These are phyloP conservation scores for Eupithecia exiguata DNA, from an alignment of 2,888 invertebrate species.

Conservation along the genomic window DNA sequence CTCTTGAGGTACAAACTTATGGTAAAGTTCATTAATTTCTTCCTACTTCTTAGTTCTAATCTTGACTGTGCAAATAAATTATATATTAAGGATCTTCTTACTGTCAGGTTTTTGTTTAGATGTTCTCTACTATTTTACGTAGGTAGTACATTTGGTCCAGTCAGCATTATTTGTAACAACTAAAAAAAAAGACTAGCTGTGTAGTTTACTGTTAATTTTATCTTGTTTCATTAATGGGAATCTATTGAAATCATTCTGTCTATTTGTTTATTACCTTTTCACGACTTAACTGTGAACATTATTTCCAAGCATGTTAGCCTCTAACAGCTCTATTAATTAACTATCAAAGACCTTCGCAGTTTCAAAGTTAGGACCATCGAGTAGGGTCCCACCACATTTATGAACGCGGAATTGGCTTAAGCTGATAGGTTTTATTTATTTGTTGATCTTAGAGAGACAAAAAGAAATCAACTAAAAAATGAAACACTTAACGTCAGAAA, in stretches of 20 bases:
- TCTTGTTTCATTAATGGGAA: background rate
- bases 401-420: background rate
- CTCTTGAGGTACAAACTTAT: background rate
- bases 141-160: too few species aligned
- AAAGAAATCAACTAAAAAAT: too few species aligned
- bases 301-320: background rate
- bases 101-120: too few species aligned
- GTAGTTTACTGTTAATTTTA: too few species aligned
- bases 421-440: too few species aligned
- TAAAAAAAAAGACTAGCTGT: background rate
- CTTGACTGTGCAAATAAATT: background rate
- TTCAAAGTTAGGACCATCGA: conserved; percentile 15
- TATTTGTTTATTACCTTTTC: background rate
- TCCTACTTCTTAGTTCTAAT: background rate
- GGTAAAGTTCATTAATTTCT: background rate
- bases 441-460: too few species aligned
- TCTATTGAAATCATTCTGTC: background rate
- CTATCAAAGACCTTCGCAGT: conserved; percentile 17
- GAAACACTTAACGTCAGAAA: too few species aligned
- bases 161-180: too few species aligned
- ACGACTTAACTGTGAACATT: background rate
- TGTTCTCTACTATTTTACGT: too few species aligned
- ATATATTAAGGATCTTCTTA: background rate
- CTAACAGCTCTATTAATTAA: background rate
- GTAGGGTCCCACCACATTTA: conserved; percentile 11